Base-by-base conservation (phyloP, 2,113 vertebrate species). In the Nibea coibor region DNA sequence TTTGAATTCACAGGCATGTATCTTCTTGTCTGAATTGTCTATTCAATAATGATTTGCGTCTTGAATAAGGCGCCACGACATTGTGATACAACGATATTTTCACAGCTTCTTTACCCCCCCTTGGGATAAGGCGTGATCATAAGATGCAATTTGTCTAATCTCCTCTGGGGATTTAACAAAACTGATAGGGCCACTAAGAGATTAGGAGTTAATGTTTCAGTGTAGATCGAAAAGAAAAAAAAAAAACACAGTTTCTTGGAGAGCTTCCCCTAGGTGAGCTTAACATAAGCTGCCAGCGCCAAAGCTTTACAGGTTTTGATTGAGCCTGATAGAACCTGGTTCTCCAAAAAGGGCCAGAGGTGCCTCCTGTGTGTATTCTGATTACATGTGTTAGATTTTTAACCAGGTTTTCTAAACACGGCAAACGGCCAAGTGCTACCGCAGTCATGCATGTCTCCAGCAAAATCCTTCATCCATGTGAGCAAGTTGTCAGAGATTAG, bases 111-210 rank as follows among this genome's bases (percentile, higher is more conserved):
- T 43, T 81, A 77, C 10, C 19, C 39, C 39, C 63, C 28, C 43
- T 14, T 3, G 20, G 80, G 82, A 89, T 86, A 78, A 89, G 56
- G 48, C 75, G 3, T 73, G 75, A 92, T 91, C 86, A 89, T 81
- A 82, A 85, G 67, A 90, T 87, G 88, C 86, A 90, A 90, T 88
- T 91, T 86, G 78, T 83, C 78, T 93, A 91, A 94, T 93, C 88
- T 91, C 76, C 84, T 83, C 57, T n/a, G 63, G 83, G 91, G 90
- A 91, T 92, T 92, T 91, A 88, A 91, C 78, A 73, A 80, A 76
- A 87, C 84, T 89, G 87, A 91, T 93, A 88, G 26, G 70, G 82
- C 89, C 78, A 84, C 82, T 65, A 53, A 87, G 81, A 89, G 87
- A 91, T 93, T 90, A 91, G 57, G 28, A 82, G 85, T 83, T 87